Base-by-base conservation (phyloP, 2,888 invertebrate species). In the Pseudolycoriella hygida region DNA sequence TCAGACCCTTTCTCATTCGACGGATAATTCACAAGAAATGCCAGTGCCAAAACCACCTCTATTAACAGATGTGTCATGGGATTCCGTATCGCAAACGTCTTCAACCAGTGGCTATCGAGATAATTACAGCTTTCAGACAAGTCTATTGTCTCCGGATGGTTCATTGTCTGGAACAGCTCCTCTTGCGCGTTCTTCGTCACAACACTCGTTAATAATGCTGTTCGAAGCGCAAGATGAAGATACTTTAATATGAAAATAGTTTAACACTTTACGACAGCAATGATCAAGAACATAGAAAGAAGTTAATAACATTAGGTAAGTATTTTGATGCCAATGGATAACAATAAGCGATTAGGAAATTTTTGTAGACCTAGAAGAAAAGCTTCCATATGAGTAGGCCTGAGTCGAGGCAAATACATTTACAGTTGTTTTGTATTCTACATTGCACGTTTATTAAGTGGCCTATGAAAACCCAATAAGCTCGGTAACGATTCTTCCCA, bases 161-260 rank as follows among this genome's bases (percentile, higher is more conserved):
- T 76, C 76, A 2, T 67, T 76, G 12, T 74, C 74, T 0, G 78
- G 79, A 50, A 76, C 80, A 1, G 78, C 81, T 0, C 58, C 77
- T 15, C 53, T 77, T 42, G 72, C 76, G 2, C 73, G 78, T 8
- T 75, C 84, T 18, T 73, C 79, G 42, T 85, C 84, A 40, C 83
- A 84, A 53, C 79, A 83, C 52, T 84, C 85, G 1, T 66, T 86
- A 2, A 56, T 85, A 39, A 75, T 84, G 68, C 75, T 78, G 44
- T 80, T 82, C 55, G 86, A 85, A 48, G 70, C 79, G n/a, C 76
- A 83, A 55, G 87, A 88, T 58, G 87, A 87, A 66, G 87, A 87
- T 56, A 87, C 87, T 12, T 70, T 87, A 44, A 81, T 87, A 53
- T 87, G 77, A 73, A 55, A 10, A 3, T 39, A 17, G 17, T 17